Conservation (phyloP, 2,888 invertebrate species). For the Cenopis cana region DNA sequence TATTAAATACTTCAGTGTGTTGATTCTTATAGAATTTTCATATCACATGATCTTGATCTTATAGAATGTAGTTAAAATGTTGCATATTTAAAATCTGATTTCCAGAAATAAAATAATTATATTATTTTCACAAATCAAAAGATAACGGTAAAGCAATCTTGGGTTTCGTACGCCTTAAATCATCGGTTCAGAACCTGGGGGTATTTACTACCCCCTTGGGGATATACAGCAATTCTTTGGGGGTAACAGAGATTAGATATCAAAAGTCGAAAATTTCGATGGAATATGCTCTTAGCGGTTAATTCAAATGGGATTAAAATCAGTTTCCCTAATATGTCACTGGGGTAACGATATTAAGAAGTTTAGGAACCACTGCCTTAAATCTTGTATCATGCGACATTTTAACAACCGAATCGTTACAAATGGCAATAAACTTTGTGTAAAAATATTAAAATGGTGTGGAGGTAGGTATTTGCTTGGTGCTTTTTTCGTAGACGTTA, state of each 20-base stretch:
- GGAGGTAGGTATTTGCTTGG: conserved; percentile 62
- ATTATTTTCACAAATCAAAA: not conserved
- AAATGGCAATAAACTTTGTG: conserved; percentile 40
- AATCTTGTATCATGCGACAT: not conserved
- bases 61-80: not conserved
- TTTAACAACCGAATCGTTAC: conserved; percentile 11
- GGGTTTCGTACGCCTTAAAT: no score
- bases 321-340: not conserved
- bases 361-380: not conserved
- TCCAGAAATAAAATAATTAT: not conserved
- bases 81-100: not conserved
- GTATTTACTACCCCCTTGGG: no score
- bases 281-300: no score
- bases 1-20: not conserved
- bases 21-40: not conserved
- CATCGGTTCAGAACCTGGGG: no score
- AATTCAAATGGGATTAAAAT: not conserved
- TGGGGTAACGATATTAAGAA: not conserved
- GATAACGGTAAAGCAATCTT: no score
- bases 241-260: no score
- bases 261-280: no score
- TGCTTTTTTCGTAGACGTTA: conserved; percentile 57
- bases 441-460: conserved; percentile 30
- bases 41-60: not conserved
- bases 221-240: no score